Evolutionary conservation across 2,113 vertebrate genomes (phyloP).

Genomic region (Oxygymnocypris stewartii): DNA sequence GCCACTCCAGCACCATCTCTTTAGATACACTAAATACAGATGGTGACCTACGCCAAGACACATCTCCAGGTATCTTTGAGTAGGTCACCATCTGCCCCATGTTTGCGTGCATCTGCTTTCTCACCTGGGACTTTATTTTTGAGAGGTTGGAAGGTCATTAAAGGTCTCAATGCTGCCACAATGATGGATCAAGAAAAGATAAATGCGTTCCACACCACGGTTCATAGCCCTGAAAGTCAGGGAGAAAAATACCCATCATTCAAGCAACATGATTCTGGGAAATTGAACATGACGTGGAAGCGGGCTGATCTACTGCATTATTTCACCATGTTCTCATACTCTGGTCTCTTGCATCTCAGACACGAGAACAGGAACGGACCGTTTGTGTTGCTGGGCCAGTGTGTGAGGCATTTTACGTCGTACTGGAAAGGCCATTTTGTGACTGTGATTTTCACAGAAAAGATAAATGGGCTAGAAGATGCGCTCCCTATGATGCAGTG

Average conservation of each 20-base stretch:
- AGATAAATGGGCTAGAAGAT: conserved; percentile 52
- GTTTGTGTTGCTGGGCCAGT: background rate
- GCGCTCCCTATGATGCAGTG: conserved; percentile 34
- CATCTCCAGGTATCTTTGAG: conserved; percentile 29
- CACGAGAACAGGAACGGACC: background rate
- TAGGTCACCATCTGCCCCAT: conserved; percentile 28
- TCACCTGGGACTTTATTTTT: conserved; percentile 40
- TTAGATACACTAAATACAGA: conserved; percentile 27
- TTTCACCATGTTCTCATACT: background rate
- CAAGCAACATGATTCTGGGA: conserved; percentile 45
- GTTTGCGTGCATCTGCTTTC: background rate
- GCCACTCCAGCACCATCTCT: background rate
- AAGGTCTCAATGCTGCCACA: conserved; percentile 34
- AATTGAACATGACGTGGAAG: conserved; percentile 49
- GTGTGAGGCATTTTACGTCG: background rate
- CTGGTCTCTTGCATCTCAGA: background rate
- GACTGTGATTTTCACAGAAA: conserved; percentile 45
- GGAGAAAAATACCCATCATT: conserved; percentile 44
- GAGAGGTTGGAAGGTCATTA: conserved; percentile 32
- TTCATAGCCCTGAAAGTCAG: conserved; percentile 17
- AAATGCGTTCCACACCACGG: conserved; percentile 32
- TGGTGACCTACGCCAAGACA: conserved; percentile 11
- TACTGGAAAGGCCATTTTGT: conserved; percentile 6
- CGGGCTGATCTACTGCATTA: background rate
- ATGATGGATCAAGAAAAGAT: conserved; percentile 39